Percentiles rank a stretch among this genome's conserved stretches.
Evolutionary conservation across 1,140 invertebrate genomes (phyloP).

Genomic region (Lanistes nyassanus): DNA sequence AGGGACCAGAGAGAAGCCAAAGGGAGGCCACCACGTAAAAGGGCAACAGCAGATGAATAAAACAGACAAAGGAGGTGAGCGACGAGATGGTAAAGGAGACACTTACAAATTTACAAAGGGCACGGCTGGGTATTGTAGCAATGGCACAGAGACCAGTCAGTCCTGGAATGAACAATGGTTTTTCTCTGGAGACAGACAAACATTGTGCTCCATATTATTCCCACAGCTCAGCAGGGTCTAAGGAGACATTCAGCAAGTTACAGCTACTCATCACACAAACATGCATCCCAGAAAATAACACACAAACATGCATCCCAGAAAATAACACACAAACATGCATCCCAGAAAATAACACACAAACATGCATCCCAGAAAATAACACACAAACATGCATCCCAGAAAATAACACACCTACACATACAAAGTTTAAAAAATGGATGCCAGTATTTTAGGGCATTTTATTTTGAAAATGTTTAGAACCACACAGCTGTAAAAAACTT

Average conservation of each 20-base stretch:
- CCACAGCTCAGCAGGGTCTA: background rate
- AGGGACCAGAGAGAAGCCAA: background rate
- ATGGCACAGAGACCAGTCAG: slow-evolving; percentile 45
- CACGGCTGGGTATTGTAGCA: slow-evolving; percentile 55
- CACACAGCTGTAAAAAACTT: no score
- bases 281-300: background rate
- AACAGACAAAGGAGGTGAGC: no score
- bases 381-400: background rate
- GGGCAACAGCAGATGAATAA: no score
- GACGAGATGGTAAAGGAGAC: background rate
- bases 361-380: background rate
- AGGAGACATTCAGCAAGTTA: no score
- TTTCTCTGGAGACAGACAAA: slow-evolving; percentile 28
- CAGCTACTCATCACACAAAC: background rate
- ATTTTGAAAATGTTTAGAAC: no score
- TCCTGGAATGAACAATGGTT: slow-evolving; percentile 28
- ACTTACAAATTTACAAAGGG: slow-evolving; percentile 56
- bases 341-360: background rate
- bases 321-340: background rate
- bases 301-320: slow-evolving; percentile 1
- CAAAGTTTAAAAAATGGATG: no score
- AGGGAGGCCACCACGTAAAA: no score
- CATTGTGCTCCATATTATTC: background rate
- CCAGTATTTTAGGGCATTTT: no score
- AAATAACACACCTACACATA: background rate